phyloP scores from a whole-genome alignment of 2,113 vertebrate genomes.

The Oncorhynchus kisutch region DNA sequence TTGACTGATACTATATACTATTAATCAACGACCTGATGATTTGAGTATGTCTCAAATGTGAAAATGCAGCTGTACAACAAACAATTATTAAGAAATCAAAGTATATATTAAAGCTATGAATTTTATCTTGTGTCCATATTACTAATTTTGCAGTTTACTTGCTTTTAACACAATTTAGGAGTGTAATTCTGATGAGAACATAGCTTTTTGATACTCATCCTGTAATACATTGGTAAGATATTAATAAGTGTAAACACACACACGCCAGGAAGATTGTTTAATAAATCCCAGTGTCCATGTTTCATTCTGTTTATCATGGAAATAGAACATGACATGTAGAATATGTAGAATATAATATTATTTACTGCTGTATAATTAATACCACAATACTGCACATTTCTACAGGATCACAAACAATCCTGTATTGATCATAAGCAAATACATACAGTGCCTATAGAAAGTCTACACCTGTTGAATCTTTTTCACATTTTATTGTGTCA shows the following conservation, averaged over 20 bases:
- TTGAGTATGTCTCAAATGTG: slow-evolving; percentile 15
- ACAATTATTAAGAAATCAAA: slow-evolving; percentile 25
- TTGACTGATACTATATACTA: background rate
- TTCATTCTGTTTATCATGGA: background rate
- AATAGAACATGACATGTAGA: background rate
- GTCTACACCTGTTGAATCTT: no score
- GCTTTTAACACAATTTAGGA: background rate
- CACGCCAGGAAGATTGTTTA: background rate
- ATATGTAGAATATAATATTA: background rate
- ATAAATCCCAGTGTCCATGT: background rate
- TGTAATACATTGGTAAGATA: background rate
- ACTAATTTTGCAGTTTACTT: background rate
- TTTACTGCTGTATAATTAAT: background rate
- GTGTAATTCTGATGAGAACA: background rate
- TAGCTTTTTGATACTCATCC: background rate
- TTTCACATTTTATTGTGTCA: no score
- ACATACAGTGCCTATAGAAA: background rate
- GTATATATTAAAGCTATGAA: slow-evolving; percentile 34
- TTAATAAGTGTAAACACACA: background rate
- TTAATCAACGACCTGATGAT: background rate
- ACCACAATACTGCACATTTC: background rate
- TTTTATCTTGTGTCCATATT: slow-evolving; percentile 13
- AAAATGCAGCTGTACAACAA: slow-evolving; percentile 33
- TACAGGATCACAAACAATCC: background rate
- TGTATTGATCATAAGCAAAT: background rate